Conservation (phyloP, 1,140 invertebrate species). For the Aphelenchoides fujianensis region DNA sequence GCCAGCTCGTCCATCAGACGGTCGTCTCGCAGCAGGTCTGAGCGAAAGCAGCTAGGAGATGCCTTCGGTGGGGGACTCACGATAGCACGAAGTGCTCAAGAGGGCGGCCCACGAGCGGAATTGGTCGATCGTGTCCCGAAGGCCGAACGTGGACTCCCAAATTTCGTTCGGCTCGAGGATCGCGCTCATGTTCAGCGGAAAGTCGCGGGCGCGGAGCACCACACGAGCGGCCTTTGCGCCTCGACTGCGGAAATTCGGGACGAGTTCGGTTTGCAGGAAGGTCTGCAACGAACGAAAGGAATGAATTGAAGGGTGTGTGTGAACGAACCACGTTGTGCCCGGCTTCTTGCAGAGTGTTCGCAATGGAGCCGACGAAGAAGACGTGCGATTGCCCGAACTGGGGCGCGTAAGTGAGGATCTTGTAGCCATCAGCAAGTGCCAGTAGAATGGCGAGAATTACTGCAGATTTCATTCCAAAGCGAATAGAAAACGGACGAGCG, state of each 20-base stretch:
- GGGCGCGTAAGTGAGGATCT: neutral
- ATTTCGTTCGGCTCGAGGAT: neutral
- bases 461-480: too few species aligned
- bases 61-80: slow-evolving; percentile 1
- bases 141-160: neutral
- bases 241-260: neutral
- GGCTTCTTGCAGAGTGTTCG: slow-evolving; percentile 1
- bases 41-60: neutral
- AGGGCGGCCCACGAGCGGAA: neutral
- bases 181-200: neutral
- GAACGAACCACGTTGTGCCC: slow-evolving; percentile 10
- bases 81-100: slow-evolving; percentile 8
- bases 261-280: neutral
- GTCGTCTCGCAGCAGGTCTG: slow-evolving; percentile 3
- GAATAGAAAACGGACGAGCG: too few species aligned
- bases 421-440: neutral
- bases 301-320: neutral
- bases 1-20: neutral
- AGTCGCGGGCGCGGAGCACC: neutral
- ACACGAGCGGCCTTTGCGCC: neutral
- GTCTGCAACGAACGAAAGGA: neutral
- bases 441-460: neutral
- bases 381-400: slow-evolving; percentile 16
- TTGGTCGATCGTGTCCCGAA: neutral
- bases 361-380: slow-evolving; percentile 15